Percentiles rank a stretch among this genome's conserved stretches.
Evolutionary conservation across 2,113 vertebrate genomes (phyloP).

Genomic region (Cryptoleucopteryx plumbea): DNA sequence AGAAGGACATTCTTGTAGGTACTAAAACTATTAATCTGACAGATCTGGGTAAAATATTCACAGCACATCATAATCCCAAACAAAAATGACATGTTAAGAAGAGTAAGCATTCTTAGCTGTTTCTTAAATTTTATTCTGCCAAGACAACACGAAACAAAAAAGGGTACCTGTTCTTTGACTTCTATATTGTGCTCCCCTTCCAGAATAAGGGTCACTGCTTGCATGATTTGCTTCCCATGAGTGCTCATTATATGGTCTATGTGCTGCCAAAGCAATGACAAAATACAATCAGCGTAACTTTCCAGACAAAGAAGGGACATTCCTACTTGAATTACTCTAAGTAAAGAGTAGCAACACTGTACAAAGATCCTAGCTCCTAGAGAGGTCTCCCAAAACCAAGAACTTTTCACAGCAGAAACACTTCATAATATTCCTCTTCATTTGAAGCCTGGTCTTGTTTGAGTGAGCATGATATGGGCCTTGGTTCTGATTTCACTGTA

Average conservation of each 20-base stretch:
- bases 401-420: neutral
- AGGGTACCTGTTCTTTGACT: constrained; percentile 95
- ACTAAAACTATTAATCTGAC: neutral
- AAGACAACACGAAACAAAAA: neutral
- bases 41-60: neutral
- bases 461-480: neutral
- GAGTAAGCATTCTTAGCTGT: neutral
- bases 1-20: neutral
- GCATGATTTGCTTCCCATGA: constrained; percentile 98
- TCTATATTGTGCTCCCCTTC: constrained; percentile 95
- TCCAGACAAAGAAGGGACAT: neutral
- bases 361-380: neutral
- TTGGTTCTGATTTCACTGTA: neutral
- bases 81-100: neutral
- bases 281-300: constrained; percentile 23
- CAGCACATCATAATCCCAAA: neutral
- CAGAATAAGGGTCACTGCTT: constrained; percentile 97
- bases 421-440: neutral
- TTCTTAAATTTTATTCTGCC: neutral
- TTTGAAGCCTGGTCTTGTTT: neutral
- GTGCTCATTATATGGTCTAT: constrained; percentile 99
- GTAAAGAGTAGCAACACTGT: neutral
- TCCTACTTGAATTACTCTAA: neutral
- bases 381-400: neutral
- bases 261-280: constrained; percentile 80